phyloP scores from a whole-genome alignment of 2,888 invertebrate genomes.

The Hyles lineata region DNA sequence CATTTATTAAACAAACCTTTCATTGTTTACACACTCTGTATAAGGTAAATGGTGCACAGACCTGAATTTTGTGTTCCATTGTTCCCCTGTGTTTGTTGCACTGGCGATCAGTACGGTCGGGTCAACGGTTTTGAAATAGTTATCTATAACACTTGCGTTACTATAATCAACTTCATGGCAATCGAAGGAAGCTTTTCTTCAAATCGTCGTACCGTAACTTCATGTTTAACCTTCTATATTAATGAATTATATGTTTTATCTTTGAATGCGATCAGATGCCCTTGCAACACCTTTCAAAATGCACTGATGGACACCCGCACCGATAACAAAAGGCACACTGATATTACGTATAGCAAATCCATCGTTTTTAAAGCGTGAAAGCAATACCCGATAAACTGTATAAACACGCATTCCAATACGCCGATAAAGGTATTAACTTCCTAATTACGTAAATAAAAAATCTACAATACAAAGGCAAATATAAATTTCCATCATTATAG shows the following conservation, averaged over 20 bases:
- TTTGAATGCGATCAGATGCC: constrained; percentile 41
- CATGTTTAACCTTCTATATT: constrained; percentile 48
- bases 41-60: constrained; percentile 40
- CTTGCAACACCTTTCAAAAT: constrained; percentile 49
- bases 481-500: constrained; percentile 31
- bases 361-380: constrained; percentile 41
- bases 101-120: constrained; percentile 49
- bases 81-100: constrained; percentile 58
- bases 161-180: constrained; percentile 65
- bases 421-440: constrained; percentile 45
- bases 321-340: neutral
- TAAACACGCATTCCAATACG: constrained; percentile 52
- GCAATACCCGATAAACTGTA: constrained; percentile 44
- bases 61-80: constrained; percentile 52
- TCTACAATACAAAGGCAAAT: constrained; percentile 38
- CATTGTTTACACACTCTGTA: constrained; percentile 34
- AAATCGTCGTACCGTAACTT: constrained; percentile 51
- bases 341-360: neutral
- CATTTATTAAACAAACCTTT: constrained; percentile 23
- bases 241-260: constrained; percentile 46
- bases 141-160: constrained; percentile 56
- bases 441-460: constrained; percentile 39
- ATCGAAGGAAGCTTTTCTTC: constrained; percentile 60
- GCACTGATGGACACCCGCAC: constrained; percentile 34
- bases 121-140: constrained; percentile 63